Base-by-base conservation (phyloP, 2,113 vertebrate species). In the Tyrannus savana region DNA sequence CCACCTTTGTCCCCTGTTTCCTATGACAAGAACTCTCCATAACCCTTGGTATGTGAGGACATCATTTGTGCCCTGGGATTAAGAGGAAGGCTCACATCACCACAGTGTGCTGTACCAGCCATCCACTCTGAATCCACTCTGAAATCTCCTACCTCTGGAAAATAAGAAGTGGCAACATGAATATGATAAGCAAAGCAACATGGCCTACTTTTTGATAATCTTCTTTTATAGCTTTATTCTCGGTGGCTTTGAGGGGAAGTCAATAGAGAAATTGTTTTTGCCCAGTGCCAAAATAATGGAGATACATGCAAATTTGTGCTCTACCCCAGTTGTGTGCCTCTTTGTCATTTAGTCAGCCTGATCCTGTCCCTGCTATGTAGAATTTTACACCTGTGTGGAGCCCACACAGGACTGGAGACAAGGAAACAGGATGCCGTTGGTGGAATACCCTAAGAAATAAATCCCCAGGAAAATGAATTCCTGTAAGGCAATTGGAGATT, bases 151-250 rank as follows among this genome's bases (percentile, higher is more conserved):
- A 22, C 88, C 64, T 59, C 79, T 92, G 91, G 68, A 92, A 95
- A 93, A 95, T 69, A 24, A 62, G 88, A 93, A 90, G 64, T 78
- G 85, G 79, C 78, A 92, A 90, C 71, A 73, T 50, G 79, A 91
- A 89, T 66, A 73, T 33, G 78, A 88, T 73, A 93, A 94, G 59
- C 58, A 95, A 63, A 85, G 83, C 50, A 87, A 92, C 84, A 72
- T 55, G 68, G 64, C 89, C 93, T 92, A 87, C 91, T 95, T 95
- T 92, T 47, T 63, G 35, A 75, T 93, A 92, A 89, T 95, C 73
- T 84, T 71, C 77, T 93, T 93, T 90, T 63, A 44, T 42, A 84
- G 73, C 76, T 87, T 92, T 90, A 75, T 77, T 92, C 80, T 86
- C 19, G 1, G 50, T 90, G 64, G 50, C 75, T 90, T 88, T 91